Percentiles rank a stretch among this genome's conserved stretches.
Conservation (phyloP, 2,888 invertebrate genomes). For the Subacronicta megacephala region DNA sequence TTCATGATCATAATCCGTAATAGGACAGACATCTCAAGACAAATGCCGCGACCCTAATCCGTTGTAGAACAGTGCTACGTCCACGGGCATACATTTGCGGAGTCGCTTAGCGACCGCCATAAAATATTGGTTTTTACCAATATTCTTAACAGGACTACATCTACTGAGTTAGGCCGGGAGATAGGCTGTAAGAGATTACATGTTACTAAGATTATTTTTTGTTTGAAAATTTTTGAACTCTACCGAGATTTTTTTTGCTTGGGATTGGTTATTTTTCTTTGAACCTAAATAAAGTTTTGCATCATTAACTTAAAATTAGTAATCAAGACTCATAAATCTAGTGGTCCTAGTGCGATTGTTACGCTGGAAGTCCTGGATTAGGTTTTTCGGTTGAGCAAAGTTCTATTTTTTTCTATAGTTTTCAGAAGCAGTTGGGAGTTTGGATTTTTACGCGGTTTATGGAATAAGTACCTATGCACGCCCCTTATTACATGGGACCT, state of each 20-base stretch:
- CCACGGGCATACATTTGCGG: slow-evolving; percentile 76
- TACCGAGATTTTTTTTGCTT: background rate
- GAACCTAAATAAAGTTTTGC: too few relatives aligned
- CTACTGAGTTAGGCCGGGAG: slow-evolving; percentile 66
- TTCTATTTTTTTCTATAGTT: too few relatives aligned
- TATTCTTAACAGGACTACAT: slow-evolving; percentile 71
- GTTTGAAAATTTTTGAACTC: background rate
- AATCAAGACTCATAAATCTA: too few relatives aligned
- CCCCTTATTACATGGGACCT: too few relatives aligned
- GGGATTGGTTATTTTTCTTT: too few relatives aligned
- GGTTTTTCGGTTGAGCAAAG: too few relatives aligned
- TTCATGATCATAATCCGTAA: background rate
- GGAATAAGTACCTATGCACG: too few relatives aligned
- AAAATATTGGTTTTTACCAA: slow-evolving; percentile 86
- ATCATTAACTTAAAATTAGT: too few relatives aligned
- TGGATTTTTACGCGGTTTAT: too few relatives aligned
- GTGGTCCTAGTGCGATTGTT: too few relatives aligned
- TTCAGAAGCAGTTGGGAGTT: too few relatives aligned
- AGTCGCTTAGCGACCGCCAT: slow-evolving; percentile 80
- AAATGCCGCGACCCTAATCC: slow-evolving; percentile 36
- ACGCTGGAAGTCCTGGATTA: too few relatives aligned
- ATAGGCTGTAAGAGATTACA: background rate
- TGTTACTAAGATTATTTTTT: background rate
- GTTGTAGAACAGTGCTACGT: slow-evolving; percentile 56
- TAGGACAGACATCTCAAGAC: slow-evolving; percentile 46